A percentile compares a stretch with the other conserved stretches of the same genome.
phyloP scores from a whole-genome alignment of 1,140 invertebrate species.

The Drosophila nebulosa region DNA sequence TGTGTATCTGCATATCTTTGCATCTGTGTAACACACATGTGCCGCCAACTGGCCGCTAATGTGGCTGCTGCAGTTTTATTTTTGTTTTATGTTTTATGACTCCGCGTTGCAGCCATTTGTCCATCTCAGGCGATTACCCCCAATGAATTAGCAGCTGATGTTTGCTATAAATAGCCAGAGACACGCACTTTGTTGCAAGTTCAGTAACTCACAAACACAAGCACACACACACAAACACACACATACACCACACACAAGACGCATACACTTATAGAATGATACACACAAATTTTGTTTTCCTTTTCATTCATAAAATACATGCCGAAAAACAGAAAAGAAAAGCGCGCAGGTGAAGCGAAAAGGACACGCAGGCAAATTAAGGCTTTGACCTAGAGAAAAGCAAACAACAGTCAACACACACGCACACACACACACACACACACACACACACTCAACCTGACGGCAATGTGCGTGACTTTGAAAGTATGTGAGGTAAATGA shows the following conservation, averaged over 20 bases:
- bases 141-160: slow-evolving; percentile 56
- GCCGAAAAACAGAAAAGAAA: slow-evolving; percentile 29
- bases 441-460: slow-evolving; percentile 25
- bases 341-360: slow-evolving; percentile 44
- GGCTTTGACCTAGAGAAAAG: slow-evolving; percentile 78
- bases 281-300: slow-evolving; percentile 1
- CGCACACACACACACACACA: slow-evolving; percentile 3
- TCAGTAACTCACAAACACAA: slow-evolving; percentile 27
- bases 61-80: slow-evolving; percentile 50
- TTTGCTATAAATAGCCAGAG: slow-evolving; percentile 53
- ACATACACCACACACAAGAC: slow-evolving; percentile 19
- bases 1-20: slow-evolving; percentile 33
- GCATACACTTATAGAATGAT: slow-evolving; percentile 17
- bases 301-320: slow-evolving; percentile 69
- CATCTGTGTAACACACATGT: slow-evolving; percentile 50
- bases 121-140: slow-evolving; percentile 45
- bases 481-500: slow-evolving; percentile 67
- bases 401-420: slow-evolving; percentile 51
- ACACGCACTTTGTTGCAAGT: slow-evolving; percentile 37
- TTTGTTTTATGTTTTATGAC: slow-evolving; percentile 41
- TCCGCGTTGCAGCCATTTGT: slow-evolving; percentile 21
- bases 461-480: slow-evolving; percentile 74
- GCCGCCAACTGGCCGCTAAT: slow-evolving; percentile 57
- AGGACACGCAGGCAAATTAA: slow-evolving; percentile 69
- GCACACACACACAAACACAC: slow-evolving; percentile 5